phyloP scores from a whole-genome alignment of 2,888 invertebrate species.

The Lamellibrachia satsuma region DNA sequence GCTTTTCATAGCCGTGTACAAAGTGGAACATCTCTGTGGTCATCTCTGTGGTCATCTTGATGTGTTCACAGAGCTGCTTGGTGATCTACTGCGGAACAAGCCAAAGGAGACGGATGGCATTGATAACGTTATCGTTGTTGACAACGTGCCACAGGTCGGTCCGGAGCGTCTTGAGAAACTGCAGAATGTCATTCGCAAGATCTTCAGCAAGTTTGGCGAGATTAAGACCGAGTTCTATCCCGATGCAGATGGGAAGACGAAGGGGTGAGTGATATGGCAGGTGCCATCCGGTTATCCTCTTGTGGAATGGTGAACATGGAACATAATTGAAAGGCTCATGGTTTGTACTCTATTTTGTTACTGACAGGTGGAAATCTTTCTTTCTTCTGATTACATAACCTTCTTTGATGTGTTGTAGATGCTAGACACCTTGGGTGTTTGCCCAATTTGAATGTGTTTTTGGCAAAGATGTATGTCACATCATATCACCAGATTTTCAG shows the following conservation, averaged over 20 bases:
- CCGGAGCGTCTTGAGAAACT: conserved; percentile 90
- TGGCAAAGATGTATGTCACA: no score
- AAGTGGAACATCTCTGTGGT: conserved; percentile 31
- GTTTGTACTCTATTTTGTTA: no score
- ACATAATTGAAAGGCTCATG: not conserved
- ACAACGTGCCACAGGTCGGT: conserved; percentile 94
- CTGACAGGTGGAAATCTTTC: no score
- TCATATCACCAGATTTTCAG: no score
- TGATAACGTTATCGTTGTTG: conserved; percentile 94
- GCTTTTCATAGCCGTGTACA: not conserved
- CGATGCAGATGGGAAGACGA: conserved; percentile 82
- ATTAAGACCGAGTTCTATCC: conserved; percentile 92
- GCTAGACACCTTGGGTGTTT: no score
- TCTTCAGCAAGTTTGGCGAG: conserved; percentile 85
- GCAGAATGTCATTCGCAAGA: conserved; percentile 88
- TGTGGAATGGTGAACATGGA: not conserved
- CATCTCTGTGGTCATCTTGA: conserved; percentile 34
- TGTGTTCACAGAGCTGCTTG: conserved; percentile 81
- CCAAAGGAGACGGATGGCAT: conserved; percentile 96
- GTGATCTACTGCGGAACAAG: conserved; percentile 86
- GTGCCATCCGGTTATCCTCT: not conserved
- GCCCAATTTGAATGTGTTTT: no score
- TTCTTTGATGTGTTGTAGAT: no score
- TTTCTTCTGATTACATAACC: no score
- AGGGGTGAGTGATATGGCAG: conserved; percentile 72